Conservation (phyloP, 1,140 invertebrate genomes). For the Zaprionus ornatus region DNA sequence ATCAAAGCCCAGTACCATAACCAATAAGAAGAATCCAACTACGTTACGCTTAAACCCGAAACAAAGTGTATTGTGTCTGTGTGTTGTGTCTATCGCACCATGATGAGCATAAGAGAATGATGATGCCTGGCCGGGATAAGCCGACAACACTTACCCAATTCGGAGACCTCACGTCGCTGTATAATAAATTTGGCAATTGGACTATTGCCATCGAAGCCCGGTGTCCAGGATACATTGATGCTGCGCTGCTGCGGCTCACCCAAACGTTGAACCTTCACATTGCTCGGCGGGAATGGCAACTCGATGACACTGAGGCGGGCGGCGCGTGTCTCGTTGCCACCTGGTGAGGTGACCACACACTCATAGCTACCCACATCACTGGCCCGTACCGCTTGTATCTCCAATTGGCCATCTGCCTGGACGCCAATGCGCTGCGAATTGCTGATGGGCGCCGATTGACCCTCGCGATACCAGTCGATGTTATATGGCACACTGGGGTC, state of each 20-base stretch:
- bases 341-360: slow-evolving; percentile 91
- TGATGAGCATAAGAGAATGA: background rate
- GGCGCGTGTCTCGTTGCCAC: slow-evolving; percentile 95
- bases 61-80: background rate
- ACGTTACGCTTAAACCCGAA: slow-evolving; percentile 7
- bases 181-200: slow-evolving; percentile 97
- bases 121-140: background rate
- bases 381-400: slow-evolving; percentile 92
- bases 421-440: slow-evolving; percentile 89
- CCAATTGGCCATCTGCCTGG: slow-evolving; percentile 90
- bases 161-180: slow-evolving; percentile 94
- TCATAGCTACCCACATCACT: slow-evolving; percentile 92
- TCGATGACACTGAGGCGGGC: slow-evolving; percentile 95
- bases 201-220: slow-evolving; percentile 98
- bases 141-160: slow-evolving; percentile 87
- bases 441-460: slow-evolving; percentile 85
- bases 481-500: slow-evolving; percentile 95
- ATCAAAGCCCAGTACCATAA: slow-evolving; percentile 17
- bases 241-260: slow-evolving; percentile 86
- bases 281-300: slow-evolving; percentile 95
- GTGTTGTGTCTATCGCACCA: background rate
- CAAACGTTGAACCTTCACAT: slow-evolving; percentile 90
- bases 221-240: slow-evolving; percentile 97
- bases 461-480: slow-evolving; percentile 96
- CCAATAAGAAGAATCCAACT: background rate